Evolutionary conservation across 1,140 invertebrate genomes (phyloP).

Genomic region (Periplaneta americana): DNA sequence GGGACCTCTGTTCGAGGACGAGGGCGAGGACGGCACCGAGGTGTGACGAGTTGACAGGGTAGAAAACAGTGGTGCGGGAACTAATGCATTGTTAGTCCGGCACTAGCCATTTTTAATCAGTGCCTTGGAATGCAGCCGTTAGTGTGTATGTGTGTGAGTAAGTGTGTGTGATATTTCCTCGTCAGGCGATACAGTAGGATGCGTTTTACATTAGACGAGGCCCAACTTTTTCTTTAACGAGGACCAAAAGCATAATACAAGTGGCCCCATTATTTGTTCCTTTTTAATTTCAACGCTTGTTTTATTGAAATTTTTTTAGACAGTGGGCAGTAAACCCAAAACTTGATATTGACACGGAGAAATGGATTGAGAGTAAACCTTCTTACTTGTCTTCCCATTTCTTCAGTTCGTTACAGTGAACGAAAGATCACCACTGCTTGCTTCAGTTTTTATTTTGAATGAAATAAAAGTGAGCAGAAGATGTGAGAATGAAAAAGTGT

Average conservation of each 20-base stretch:
- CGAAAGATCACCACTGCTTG: neutral
- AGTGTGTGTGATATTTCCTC: neutral
- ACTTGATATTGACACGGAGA: neutral
- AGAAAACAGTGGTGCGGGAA: neutral
- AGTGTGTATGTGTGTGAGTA: neutral
- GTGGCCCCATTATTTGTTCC: neutral
- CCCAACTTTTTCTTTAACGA: neutral
- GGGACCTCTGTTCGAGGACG: constrained; percentile 70
- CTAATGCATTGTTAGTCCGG: neutral
- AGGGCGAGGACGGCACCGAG: constrained; percentile 81
- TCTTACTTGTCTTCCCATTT: neutral
- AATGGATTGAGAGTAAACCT: neutral
- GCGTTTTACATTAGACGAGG: neutral
- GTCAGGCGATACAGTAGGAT: neutral
- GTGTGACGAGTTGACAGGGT: constrained; percentile 47
- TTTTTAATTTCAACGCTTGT: neutral
- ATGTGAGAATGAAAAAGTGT: neutral
- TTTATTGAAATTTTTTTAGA: neutral
- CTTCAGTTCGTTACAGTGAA: too few species aligned
- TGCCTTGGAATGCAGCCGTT: neutral
- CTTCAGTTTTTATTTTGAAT: neutral
- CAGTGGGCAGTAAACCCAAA: neutral
- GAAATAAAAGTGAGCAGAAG: too few species aligned
- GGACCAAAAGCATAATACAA: neutral
- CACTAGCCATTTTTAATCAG: neutral